These are phyloP conservation scores for Corythornis cristatus DNA, from an alignment of 2,113 vertebrate genomes.

Conservation along the genomic window DNA sequence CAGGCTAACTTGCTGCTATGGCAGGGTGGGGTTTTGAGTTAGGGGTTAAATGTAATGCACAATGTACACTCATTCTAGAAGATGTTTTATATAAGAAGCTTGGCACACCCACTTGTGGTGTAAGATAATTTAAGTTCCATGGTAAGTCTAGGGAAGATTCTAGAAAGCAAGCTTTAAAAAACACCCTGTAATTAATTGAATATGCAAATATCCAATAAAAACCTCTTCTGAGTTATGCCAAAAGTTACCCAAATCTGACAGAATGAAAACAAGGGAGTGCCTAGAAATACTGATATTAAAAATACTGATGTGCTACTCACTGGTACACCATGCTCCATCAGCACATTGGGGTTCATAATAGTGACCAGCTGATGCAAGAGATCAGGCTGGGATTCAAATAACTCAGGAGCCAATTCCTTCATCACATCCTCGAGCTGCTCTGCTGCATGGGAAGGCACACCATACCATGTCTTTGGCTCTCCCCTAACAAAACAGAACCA, in stretches of 20 bases:
- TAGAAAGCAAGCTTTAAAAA: neutral
- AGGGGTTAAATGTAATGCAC: neutral
- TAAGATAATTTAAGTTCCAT: neutral
- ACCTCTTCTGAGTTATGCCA: neutral
- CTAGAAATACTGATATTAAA: neutral
- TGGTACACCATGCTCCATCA: slow-evolving; percentile 97
- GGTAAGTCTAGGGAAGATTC: neutral
- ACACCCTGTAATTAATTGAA: neutral
- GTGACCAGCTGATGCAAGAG: slow-evolving; percentile 97
- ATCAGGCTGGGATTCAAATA: slow-evolving; percentile 97
- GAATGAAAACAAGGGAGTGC: neutral
- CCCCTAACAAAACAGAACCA: slow-evolving; percentile 80
- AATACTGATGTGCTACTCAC: slow-evolving; percentile 74
- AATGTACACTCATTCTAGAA: neutral
- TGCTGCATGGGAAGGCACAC: slow-evolving; percentile 93
- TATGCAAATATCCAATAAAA: neutral
- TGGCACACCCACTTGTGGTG: neutral
- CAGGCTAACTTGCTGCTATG: neutral
- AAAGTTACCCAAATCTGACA: neutral
- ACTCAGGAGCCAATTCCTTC: slow-evolving; percentile 94
- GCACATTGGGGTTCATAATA: slow-evolving; percentile 97
- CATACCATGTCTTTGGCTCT: slow-evolving; percentile 98
- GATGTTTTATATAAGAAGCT: neutral
- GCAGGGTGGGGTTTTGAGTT: neutral
- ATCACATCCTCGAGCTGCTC: slow-evolving; percentile 96